Percentiles rank a stretch among this genome's conserved stretches.
phyloP scores from a whole-genome alignment of 2,888 invertebrate genomes.

The Uloborus plumipes region DNA sequence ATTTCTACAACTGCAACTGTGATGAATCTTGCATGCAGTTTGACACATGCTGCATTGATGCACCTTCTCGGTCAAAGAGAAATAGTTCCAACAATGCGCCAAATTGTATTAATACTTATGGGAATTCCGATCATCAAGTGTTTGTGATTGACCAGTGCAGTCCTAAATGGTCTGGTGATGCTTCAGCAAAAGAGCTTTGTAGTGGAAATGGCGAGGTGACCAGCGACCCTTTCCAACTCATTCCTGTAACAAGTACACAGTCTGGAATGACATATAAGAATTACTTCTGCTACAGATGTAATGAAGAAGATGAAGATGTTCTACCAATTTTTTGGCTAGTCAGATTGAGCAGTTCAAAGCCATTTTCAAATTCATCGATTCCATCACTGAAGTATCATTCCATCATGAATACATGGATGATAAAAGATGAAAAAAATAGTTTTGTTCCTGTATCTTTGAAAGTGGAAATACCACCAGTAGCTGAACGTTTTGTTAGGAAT shows the following conservation, averaged over 20 bases:
- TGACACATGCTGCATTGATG: slow-evolving; percentile 25
- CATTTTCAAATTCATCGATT: not conserved
- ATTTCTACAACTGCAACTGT: slow-evolving; percentile 15
- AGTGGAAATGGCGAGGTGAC: not conserved
- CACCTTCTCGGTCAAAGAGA: not conserved
- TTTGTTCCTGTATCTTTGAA: not conserved
- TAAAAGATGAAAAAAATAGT: not conserved
- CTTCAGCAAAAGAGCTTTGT: not conserved
- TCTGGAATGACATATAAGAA: slow-evolving; percentile 32
- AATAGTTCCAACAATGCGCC: no score
- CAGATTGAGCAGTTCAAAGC: not conserved
- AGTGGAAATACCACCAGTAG: not conserved
- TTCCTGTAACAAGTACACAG: slow-evolving; percentile 19
- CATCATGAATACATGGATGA: not conserved
- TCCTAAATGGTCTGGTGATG: not conserved
- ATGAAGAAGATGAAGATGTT: not conserved
- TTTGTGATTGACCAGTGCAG: slow-evolving; percentile 18
- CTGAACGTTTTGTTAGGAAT: no score
- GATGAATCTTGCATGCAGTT: not conserved
- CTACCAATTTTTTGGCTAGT: not conserved
- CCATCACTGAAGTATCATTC: not conserved
- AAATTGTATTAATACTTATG: no score
- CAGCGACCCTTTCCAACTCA: slow-evolving; percentile 18
- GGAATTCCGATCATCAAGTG: not conserved
- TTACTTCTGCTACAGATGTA: slow-evolving; percentile 35